Conservation (phyloP, 2,888 invertebrate genomes). For the Stenoptilia bipunctidactyla region DNA sequence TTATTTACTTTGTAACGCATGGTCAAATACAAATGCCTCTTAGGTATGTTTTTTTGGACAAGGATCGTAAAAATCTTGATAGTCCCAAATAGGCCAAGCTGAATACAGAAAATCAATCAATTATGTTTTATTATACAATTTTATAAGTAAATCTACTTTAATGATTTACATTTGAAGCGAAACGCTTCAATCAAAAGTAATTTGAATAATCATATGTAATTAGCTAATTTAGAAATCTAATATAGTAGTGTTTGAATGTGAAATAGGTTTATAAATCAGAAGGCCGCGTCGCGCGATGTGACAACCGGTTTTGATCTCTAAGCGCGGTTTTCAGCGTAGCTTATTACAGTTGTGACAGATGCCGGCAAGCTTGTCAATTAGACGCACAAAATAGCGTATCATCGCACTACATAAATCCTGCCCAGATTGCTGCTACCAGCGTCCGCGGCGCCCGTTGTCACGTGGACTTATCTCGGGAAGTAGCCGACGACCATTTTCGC, state of each 20-base stretch:
- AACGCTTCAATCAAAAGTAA: no score
- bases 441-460: slow-evolving; percentile 27
- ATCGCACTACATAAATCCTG: slow-evolving; percentile 44
- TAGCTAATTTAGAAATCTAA: no score
- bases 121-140: no score
- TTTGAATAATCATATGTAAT: no score
- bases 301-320: not conserved
- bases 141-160: no score
- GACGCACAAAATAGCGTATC: slow-evolving; percentile 36
- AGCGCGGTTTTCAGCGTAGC: slow-evolving; percentile 20
- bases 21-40: not conserved
- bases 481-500: slow-evolving; percentile 21
- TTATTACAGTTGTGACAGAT: slow-evolving; percentile 36
- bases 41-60: not conserved
- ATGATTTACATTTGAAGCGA: no score
- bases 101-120: no score
- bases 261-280: not conserved
- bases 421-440: slow-evolving; percentile 19
- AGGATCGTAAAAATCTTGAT: slow-evolving; percentile 1
- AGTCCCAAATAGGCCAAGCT: not conserved
- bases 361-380: slow-evolving; percentile 47
- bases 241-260: not conserved
- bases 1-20: not conserved
- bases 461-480: slow-evolving; percentile 25
- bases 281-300: not conserved